These are phyloP conservation scores for Equus przewalskii DNA, from an alignment of 2,113 vertebrate species.

Conservation along the genomic window DNA sequence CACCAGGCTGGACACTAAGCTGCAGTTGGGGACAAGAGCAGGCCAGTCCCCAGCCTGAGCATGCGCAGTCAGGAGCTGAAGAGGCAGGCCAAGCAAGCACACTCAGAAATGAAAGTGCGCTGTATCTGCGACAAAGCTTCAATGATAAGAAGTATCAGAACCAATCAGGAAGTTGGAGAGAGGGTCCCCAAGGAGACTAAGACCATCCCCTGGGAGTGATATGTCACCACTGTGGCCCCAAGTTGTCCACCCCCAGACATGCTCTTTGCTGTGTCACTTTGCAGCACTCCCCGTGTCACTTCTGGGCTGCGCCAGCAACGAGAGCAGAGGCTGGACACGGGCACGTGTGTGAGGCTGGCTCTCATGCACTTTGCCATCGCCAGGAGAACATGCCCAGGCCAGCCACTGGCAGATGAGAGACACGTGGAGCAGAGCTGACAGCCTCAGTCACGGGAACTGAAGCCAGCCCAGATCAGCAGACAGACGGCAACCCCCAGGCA, in stretches of 20 bases:
- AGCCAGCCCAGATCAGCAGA: background rate
- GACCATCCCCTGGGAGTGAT: fast-evolving
- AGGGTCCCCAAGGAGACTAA: background rate
- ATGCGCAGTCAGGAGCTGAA: fast-evolving
- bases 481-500: fast-evolving
- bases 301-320: background rate
- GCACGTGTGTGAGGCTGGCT: background rate
- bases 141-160: background rate
- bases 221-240: fast-evolving
- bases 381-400: fast-evolving
- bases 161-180: background rate
- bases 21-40: background rate
- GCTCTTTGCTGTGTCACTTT: no score
- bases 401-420: fast-evolving
- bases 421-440: background rate
- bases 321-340: background rate
- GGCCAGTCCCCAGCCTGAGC: background rate
- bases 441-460: fast-evolving
- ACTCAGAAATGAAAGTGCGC: fast-evolving
- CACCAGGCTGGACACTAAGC: background rate
- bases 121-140: background rate
- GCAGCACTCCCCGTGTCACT: no score
- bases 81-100: fast-evolving
- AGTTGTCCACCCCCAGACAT: no score
- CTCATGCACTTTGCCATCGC: fast-evolving